A percentile compares a stretch with the other conserved stretches of the same genome.
Evolutionary conservation across 2,797 vertebrate genomes (phyloP).

Genomic region (Okamejei kenojei): DNA sequence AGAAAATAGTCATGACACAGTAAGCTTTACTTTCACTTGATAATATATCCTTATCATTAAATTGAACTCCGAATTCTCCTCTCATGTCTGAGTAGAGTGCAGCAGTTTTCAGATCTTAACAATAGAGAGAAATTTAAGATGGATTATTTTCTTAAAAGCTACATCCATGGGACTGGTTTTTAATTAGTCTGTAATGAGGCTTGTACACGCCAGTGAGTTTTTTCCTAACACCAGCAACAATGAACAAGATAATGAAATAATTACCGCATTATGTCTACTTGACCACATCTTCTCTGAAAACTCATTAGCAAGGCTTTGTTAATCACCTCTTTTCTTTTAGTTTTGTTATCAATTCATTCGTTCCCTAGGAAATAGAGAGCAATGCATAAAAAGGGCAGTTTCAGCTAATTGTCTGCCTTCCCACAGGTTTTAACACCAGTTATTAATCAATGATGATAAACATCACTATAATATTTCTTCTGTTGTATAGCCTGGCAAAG

Average conservation of each 20-base stretch:
- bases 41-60: too few relatives aligned
- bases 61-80: too few relatives aligned
- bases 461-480: not conserved
- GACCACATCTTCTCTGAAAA: not conserved
- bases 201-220: not conserved
- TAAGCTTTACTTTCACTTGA: too few relatives aligned
- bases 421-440: not conserved
- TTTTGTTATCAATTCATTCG: not conserved
- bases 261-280: not conserved
- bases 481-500: not conserved
- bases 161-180: not conserved
- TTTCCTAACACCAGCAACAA: not conserved
- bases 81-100: too few relatives aligned
- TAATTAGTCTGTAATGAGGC: not conserved
- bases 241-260: not conserved
- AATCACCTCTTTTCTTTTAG: not conserved
- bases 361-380: not conserved
- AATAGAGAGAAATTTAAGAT: not conserved
- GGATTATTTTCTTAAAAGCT: not conserved
- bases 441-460: not conserved
- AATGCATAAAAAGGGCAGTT: not conserved
- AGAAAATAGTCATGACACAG: too few relatives aligned
- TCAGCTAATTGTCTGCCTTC: not conserved
- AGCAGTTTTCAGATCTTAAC: not conserved
- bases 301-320: not conserved